Base-by-base conservation (phyloP, 1,140 invertebrate species). In the Neomicropteryx cornuta region DNA sequence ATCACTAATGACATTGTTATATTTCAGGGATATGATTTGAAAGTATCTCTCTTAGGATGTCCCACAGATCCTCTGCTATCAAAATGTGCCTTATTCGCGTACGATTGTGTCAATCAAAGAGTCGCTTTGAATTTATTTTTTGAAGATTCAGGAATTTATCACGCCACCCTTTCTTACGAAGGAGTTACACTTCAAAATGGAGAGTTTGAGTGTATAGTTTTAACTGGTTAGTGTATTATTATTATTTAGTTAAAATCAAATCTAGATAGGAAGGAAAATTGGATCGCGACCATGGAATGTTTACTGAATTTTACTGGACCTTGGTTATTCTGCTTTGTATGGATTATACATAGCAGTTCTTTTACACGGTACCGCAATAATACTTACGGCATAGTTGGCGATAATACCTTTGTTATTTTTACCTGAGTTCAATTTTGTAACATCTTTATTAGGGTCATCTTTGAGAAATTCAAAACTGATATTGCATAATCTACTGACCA, bases 141-240 rank as follows among this genome's bases (percentile, higher is more conserved):
- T 53, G 61, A 64, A 13, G 56, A 63, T 31, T 60, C 71, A 39
- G 87, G 84, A 18, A 85, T 87, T 53, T 88, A 82, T 60, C 77
- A 81, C 48, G 86, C 87, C n/a, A 77, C 76, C 34, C 80, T 94
- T 16, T 80, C 75, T 45, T 88, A 89, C 55, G 72, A 77, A 30
- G 78, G 80, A 29, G 69, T 79, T 39, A 77, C 83, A 48, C 62
- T 95, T 45, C 83, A 85, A 48, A 92, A 93, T 62, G 91, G 89
- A 11, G 83, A 90, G 56, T 94, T 94, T 55, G 86, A 92, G 60
- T 89, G 92, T 52, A 87, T 95, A 48, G 87, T 91, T 18, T 71
- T 95, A 29, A 88, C 80, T 49, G 78, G 86, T 89, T 66, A 72
- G 80, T 68, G 31, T 33, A 18, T 19, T 30, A 13, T n/a, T 33